Evolutionary conservation across 2,113 vertebrate species (phyloP).

Genomic region (Phocoena sinus): DNA sequence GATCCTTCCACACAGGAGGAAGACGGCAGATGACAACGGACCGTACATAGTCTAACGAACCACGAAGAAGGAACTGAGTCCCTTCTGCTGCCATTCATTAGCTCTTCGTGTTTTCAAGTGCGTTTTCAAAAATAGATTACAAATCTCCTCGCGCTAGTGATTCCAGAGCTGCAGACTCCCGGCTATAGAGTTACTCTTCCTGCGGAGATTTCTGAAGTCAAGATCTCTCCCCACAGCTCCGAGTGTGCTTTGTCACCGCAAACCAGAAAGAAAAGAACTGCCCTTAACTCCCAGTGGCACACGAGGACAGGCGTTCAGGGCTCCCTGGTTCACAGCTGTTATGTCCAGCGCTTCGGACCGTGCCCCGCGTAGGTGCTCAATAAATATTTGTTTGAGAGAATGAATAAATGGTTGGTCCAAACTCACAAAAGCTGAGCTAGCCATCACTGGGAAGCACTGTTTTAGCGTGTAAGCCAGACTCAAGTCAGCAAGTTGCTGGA

Average conservation of each 20-base stretch:
- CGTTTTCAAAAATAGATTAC: neutral
- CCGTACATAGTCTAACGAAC: accelerated
- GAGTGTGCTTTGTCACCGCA: neutral
- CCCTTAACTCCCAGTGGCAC: accelerated
- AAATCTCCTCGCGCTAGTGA: neutral
- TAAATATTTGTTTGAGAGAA: neutral
- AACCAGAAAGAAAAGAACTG: too few species aligned
- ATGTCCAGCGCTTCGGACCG: accelerated
- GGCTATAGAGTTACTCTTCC: neutral
- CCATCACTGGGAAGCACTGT: neutral
- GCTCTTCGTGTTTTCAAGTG: neutral
- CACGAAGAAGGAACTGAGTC: neutral
- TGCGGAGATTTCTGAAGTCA: neutral
- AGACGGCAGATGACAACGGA: too few species aligned
- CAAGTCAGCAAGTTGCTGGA: slow-evolving; percentile 36
- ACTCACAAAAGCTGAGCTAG: neutral
- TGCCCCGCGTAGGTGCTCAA: neutral
- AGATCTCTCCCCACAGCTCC: neutral
- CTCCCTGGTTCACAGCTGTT: neutral
- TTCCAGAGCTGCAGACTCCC: neutral
- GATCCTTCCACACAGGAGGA: neutral
- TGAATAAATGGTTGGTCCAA: neutral
- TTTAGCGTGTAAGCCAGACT: neutral
- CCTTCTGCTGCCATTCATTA: neutral
- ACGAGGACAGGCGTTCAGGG: accelerated